phyloP scores from a whole-genome alignment of 2,113 vertebrate species.

The Colistium nudipinnis region DNA sequence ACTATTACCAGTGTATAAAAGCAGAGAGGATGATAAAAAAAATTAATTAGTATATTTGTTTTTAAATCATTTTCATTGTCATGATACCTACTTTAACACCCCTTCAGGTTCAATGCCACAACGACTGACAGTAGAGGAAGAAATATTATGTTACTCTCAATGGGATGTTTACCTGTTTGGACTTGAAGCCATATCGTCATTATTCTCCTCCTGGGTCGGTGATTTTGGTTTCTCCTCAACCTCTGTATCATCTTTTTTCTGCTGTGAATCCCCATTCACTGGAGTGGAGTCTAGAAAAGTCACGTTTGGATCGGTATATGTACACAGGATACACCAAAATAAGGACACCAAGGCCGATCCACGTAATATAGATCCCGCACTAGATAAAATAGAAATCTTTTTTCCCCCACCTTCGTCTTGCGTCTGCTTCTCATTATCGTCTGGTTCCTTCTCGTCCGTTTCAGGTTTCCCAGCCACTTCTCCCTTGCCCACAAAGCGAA shows the following conservation, averaged over 20 bases:
- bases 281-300: conserved; percentile 80
- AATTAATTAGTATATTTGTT: too few relatives aligned
- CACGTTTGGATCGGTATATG: background rate
- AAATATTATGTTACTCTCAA: background rate
- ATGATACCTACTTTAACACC: background rate
- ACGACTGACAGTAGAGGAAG: background rate
- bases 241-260: conserved; percentile 79
- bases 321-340: background rate
- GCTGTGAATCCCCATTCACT: conserved; percentile 88
- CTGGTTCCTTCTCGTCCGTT: conserved; percentile 76
- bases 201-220: conserved; percentile 62
- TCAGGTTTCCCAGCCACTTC: conserved; percentile 84
- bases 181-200: conserved; percentile 65
- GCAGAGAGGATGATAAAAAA: background rate
- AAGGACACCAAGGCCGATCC: background rate
- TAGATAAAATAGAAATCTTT: background rate
- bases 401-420: conserved; percentile 75
- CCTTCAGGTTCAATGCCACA: background rate
- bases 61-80: too few relatives aligned
- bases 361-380: background rate
- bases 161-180: conserved; percentile 70
- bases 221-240: conserved; percentile 71
- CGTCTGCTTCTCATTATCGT: conserved; percentile 76
- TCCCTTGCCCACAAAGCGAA: conserved; percentile 89
- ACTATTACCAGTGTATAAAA: background rate